Base-by-base conservation (phyloP, 2,797 vertebrate genomes). In the Coracias cyanogaster region DNA sequence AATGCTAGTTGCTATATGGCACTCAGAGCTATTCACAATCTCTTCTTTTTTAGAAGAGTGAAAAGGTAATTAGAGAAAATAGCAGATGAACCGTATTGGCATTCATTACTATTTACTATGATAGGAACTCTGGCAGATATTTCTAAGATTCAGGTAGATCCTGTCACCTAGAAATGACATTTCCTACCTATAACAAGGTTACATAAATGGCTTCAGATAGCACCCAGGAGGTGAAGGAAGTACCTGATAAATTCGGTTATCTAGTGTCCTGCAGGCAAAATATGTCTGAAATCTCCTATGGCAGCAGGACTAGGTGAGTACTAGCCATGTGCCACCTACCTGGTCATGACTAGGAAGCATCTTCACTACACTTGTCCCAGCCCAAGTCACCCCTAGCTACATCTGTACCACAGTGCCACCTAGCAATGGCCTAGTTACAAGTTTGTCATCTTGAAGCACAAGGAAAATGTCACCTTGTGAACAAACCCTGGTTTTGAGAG, bases 371-470 rank as follows among this genome's bases (percentile, higher is more conserved):
- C 7, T 55, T 78, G 31, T 79, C 17, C 55, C 60, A 48, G 8
- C 15, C 28, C 0, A 0, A 51, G 46, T 19, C 51, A 60, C 12
- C 8, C 16, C 29, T 31, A 25, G 31, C 15, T 64, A 0, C 4
- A 9, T 28, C 28, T 64, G 11, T 72, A 35, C 10, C 70, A 60
- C 25, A 61, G 12, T 6, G 49, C 7, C 25, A 48, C 28, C 54
- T n/a, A 58, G 13, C 52, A 78, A 71, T 55, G 69, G 6, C 37
- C 49, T 69, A 29, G 9, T 39, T 81, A 39, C 49, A 74, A 39
- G 11, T 17, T n/a, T 57, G 18, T 45, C 24, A 26, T 28, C 41
- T 86, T 77, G 43, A 22, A 76, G 28, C 21, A 35, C 3, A 12
- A 4, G 18, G n/a, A 22, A 61, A 58, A 73, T 11, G 1, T 21